Conservation (phyloP, 2,888 invertebrate species). For the Plagodis pulveraria region DNA sequence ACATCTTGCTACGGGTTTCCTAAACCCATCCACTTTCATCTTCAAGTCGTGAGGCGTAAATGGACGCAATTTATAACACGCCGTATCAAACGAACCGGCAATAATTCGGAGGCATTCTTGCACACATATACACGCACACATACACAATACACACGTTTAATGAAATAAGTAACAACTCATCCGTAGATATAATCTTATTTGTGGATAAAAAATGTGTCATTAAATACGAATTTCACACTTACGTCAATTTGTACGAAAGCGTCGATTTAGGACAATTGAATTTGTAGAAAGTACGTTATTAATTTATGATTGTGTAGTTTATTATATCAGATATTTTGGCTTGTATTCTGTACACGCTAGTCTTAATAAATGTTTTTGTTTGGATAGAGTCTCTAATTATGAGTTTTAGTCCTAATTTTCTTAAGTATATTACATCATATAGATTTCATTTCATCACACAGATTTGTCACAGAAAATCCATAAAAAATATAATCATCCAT, state of each 20-base stretch:
- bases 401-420: too few relatives aligned
- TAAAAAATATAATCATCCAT: too few relatives aligned
- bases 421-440: too few relatives aligned
- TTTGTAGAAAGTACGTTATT: constrained; percentile 34
- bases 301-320: constrained; percentile 22
- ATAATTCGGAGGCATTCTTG: constrained; percentile 52
- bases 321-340: constrained; percentile 13
- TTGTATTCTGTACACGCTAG: background rate
- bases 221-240: constrained; percentile 47
- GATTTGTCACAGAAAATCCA: too few relatives aligned
- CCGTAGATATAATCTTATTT: constrained; percentile 29
- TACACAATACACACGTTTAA: constrained; percentile 21
- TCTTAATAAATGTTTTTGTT: too few relatives aligned
- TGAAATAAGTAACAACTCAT: constrained; percentile 10
- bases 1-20: constrained; percentile 24
- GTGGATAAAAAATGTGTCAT: constrained; percentile 44
- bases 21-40: constrained; percentile 35
- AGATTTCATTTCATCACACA: too few relatives aligned
- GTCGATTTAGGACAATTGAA: constrained; percentile 40
- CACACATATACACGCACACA: constrained; percentile 26
- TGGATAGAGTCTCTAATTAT: too few relatives aligned
- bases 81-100: constrained; percentile 59
- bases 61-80: constrained; percentile 68
- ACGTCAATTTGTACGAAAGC: constrained; percentile 37
- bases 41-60: constrained; percentile 66